phyloP scores from a whole-genome alignment of 2,113 vertebrate species.

The Pseudorectes ferrugineus region DNA sequence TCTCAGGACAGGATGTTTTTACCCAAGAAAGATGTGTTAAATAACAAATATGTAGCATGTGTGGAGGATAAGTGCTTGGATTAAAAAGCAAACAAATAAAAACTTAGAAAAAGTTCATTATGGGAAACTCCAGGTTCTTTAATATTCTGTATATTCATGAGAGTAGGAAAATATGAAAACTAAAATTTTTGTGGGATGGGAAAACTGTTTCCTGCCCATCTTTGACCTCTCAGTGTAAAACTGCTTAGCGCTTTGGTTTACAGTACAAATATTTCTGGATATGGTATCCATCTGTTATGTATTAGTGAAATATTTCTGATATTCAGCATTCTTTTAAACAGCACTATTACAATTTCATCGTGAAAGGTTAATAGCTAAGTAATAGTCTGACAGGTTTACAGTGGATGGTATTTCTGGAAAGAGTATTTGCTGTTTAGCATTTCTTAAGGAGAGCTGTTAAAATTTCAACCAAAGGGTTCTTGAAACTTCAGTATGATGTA shows the following conservation, averaged over 20 bases:
- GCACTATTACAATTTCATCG: conserved; percentile 39
- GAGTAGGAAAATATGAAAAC: conserved; percentile 21
- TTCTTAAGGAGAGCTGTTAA: conserved; percentile 47
- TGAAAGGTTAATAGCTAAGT: conserved; percentile 57
- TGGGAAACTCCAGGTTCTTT: conserved; percentile 11
- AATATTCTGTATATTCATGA: conserved; percentile 30
- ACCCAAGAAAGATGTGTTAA: neutral
- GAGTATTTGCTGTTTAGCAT: conserved; percentile 52
- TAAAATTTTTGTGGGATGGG: conserved; percentile 42
- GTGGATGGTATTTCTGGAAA: conserved; percentile 51
- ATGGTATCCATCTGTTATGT: conserved; percentile 55
- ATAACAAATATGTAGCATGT: neutral
- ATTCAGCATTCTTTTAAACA: conserved; percentile 58
- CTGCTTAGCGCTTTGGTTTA: conserved; percentile 48
- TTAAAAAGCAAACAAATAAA: neutral
- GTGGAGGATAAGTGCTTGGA: neutral
- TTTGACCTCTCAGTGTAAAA: conserved; percentile 54
- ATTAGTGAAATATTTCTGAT: conserved; percentile 64
- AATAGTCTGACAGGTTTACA: conserved; percentile 58
- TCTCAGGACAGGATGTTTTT: neutral
- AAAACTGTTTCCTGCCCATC: conserved; percentile 58
- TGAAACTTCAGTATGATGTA: conserved; percentile 19
- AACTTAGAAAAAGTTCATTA: neutral
- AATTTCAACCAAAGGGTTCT: conserved; percentile 18
- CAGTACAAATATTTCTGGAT: conserved; percentile 61